These are phyloP conservation scores for Drosophila paramelanica DNA, from an alignment of 2,888 invertebrate genomes.

Conservation along the genomic window DNA sequence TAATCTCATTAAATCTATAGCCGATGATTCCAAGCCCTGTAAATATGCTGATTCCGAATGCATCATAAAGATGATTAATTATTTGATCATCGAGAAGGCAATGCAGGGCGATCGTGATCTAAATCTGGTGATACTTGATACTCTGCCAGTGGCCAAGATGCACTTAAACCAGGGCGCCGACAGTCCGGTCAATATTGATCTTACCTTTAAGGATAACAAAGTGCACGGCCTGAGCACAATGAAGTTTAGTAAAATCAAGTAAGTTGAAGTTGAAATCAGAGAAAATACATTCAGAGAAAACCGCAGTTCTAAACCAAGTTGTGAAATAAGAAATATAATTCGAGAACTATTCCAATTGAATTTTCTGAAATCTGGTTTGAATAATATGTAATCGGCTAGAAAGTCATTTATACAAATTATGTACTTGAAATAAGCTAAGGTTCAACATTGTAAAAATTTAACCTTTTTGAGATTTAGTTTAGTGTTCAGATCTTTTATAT, in stretches of 20 bases:
- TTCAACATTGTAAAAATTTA: too few species aligned
- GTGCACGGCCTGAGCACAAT: slow-evolving; percentile 64
- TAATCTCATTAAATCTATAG: slow-evolving; percentile 36
- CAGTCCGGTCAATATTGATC: slow-evolving; percentile 82
- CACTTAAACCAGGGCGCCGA: slow-evolving; percentile 76
- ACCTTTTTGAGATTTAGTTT: too few species aligned
- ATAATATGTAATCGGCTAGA: too few species aligned
- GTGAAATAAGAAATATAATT: too few species aligned
- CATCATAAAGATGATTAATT: slow-evolving; percentile 55
- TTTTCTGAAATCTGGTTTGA: too few species aligned
- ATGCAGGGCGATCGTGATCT: slow-evolving; percentile 65
- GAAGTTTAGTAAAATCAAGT: slow-evolving; percentile 68
- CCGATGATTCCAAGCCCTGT: slow-evolving; percentile 76
- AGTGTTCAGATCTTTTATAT: too few species aligned
- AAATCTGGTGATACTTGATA: slow-evolving; percentile 77
- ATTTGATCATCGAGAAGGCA: slow-evolving; percentile 48
- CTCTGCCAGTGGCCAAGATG: slow-evolving; percentile 70
- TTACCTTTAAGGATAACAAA: slow-evolving; percentile 75
- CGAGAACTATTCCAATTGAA: too few species aligned
- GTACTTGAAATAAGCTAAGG: too few species aligned
- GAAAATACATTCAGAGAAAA: not conserved
- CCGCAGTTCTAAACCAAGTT: not conserved
- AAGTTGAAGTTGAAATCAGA: slow-evolving; percentile 13
- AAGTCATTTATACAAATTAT: too few species aligned
- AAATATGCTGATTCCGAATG: slow-evolving; percentile 73